Percentiles rank a stretch among this genome's conserved stretches.
Evolutionary conservation across 1,140 invertebrate genomes (phyloP).

Genomic region (Liolophura sinensis): DNA sequence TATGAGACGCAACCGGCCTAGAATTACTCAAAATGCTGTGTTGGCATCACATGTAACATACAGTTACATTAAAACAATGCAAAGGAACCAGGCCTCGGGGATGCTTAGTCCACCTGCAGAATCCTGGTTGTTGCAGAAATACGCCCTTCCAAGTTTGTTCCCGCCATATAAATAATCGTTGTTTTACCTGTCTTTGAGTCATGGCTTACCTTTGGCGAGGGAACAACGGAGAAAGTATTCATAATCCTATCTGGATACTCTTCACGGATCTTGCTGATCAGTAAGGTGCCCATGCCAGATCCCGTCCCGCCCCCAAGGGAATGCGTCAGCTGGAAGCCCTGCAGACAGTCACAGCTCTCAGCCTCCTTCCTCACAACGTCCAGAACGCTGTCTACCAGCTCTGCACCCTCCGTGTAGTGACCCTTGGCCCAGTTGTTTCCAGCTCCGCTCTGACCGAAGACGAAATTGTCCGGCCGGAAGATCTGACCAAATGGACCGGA

Average conservation of each 20-base stretch:
- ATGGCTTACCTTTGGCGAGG: constrained; percentile 79
- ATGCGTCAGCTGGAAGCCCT: constrained; percentile 72
- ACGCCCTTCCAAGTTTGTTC: no score
- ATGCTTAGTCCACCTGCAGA: no score
- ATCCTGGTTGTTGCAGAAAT: no score
- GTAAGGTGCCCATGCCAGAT: constrained; percentile 61
- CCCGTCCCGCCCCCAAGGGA: constrained; percentile 64
- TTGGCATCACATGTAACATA: no score
- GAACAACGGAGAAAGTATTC: constrained; percentile 87
- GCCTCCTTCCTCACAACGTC: constrained; percentile 84
- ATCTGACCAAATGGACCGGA: constrained; percentile 68
- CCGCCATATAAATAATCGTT: no score
- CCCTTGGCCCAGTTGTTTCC: constrained; percentile 92
- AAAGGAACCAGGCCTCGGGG: no score
- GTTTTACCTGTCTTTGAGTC: no score
- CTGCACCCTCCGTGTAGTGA: constrained; percentile 84
- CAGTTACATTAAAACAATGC: no score
- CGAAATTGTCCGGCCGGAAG: constrained; percentile 54
- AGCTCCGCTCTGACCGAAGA: constrained; percentile 65
- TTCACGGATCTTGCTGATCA: constrained; percentile 70
- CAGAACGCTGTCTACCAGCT: constrained; percentile 72
- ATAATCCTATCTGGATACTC: constrained; percentile 85
- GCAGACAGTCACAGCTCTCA: constrained; percentile 79
- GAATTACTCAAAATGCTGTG: no score
- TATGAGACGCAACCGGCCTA: no score